Evolutionary conservation across 2,113 vertebrate species (phyloP).

Genomic region (Burhinus oedicnemus): DNA sequence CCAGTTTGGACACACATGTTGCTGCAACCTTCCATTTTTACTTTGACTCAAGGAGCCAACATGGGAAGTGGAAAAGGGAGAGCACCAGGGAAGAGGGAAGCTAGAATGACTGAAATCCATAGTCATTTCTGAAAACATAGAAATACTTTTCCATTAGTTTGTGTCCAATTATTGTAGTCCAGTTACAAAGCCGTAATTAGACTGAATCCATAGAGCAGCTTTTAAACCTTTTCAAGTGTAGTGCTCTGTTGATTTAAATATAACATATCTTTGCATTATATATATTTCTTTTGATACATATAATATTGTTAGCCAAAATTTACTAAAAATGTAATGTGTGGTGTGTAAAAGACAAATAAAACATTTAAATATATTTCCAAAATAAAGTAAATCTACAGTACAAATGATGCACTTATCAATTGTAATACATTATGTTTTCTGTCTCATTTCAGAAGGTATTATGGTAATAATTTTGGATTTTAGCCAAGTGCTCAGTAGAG

Average conservation of each 20-base stretch:
- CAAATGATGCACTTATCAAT: constrained; percentile 71
- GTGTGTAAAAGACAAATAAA: constrained; percentile 40
- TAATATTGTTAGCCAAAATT: background rate
- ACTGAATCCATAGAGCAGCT: background rate
- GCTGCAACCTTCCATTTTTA: background rate
- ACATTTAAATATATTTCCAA: constrained; percentile 63
- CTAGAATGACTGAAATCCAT: background rate
- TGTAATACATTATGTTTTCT: constrained; percentile 75
- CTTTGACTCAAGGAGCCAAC: background rate
- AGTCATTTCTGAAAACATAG: background rate
- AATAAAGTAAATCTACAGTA: constrained; percentile 57
- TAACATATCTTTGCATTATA: background rate
- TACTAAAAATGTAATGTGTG: background rate
- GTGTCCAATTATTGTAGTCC: background rate
- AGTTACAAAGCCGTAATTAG: background rate
- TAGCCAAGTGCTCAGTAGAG: constrained; percentile 69
- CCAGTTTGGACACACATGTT: background rate
- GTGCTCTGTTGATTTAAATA: background rate
- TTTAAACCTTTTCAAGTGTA: background rate
- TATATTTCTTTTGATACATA: background rate
- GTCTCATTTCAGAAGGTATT: constrained; percentile 78
- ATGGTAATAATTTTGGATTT: constrained; percentile 79
- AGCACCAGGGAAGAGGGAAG: background rate
- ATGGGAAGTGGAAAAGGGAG: rapidly evolving
- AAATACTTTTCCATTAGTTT: background rate